Evolutionary conservation across 2,113 vertebrate genomes (phyloP).

Genomic region (Glaucomys volans): DNA sequence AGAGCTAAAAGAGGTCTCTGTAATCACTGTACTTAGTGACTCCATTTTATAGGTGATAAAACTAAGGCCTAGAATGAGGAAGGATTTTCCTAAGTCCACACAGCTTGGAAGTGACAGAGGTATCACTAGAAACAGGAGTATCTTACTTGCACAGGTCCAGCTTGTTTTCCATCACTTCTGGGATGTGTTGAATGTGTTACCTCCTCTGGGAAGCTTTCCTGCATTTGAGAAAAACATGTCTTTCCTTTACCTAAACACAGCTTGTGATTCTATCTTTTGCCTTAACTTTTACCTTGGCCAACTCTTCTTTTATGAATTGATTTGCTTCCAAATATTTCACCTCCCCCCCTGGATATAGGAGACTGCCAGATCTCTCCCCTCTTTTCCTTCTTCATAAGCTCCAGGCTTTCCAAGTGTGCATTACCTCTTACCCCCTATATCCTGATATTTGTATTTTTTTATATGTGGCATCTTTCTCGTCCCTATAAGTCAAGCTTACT

Average conservation of each 20-base stretch:
- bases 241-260: slow-evolving; percentile 27
- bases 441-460: slow-evolving; percentile 43
- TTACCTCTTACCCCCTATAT: neutral
- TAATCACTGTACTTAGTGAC: neutral
- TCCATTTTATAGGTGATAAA: slow-evolving; percentile 24
- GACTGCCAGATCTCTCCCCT: neutral
- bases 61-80: neutral
- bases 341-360: slow-evolving; percentile 22
- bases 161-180: slow-evolving; percentile 23
- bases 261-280: slow-evolving; percentile 43
- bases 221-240: neutral
- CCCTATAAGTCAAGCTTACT: slow-evolving; percentile 39
- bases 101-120: neutral
- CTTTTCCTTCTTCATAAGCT: slow-evolving; percentile 26
- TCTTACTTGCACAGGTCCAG: neutral
- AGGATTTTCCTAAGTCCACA: slow-evolving; percentile 21
- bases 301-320: slow-evolving; percentile 51
- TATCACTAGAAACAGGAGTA: neutral
- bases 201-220: slow-evolving; percentile 38
- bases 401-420: slow-evolving; percentile 12
- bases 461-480: slow-evolving; percentile 29
- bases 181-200: neutral
- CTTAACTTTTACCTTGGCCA: slow-evolving; percentile 35
- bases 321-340: slow-evolving; percentile 7
- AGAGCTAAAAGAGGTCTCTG: neutral